Percentiles rank a stretch among this genome's conserved stretches.
Conservation (phyloP, 2,888 invertebrate species). For the Epiblema foenella region DNA sequence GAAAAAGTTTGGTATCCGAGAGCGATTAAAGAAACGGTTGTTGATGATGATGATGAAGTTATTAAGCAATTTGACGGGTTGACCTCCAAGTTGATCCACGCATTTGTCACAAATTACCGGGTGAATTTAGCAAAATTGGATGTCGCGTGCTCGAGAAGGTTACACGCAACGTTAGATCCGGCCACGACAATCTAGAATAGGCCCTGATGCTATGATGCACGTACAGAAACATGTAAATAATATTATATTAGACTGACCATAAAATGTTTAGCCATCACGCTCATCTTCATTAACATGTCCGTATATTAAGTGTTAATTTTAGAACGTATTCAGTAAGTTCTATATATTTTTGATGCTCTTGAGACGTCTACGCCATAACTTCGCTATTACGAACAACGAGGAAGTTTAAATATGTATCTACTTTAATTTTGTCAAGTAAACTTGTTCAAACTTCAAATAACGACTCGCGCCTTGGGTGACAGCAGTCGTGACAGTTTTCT, state of each 20-base stretch:
- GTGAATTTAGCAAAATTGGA: conserved; percentile 26
- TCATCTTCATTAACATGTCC: conserved; percentile 20
- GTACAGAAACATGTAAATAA: conserved; percentile 34
- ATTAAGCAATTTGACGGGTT: not conserved
- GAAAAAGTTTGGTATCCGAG: not conserved
- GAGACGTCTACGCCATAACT: not conserved
- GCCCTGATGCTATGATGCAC: conserved; percentile 41
- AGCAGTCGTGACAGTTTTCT: conserved; percentile 36
- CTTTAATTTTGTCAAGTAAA: conserved; percentile 13
- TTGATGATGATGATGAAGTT: not conserved
- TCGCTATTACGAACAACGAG: not conserved
- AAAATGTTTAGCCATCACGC: conserved; percentile 12
- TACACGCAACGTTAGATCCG: conserved; percentile 43
- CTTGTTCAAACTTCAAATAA: conserved; percentile 22
- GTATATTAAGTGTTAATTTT: not conserved
- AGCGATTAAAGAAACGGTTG: not conserved
- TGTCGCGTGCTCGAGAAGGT: conserved; percentile 36
- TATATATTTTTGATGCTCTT: not conserved
- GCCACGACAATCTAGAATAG: conserved; percentile 23
- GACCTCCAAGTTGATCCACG: conserved; percentile 5
- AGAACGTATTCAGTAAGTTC: not conserved
- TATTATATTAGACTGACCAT: conserved; percentile 29
- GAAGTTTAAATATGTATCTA: not conserved
- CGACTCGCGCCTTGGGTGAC: conserved; percentile 25
- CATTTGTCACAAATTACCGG: conserved; percentile 22